These are phyloP conservation scores for Chloroceryle inda DNA, from an alignment of 2,797 vertebrate genomes.

Conservation along the genomic window DNA sequence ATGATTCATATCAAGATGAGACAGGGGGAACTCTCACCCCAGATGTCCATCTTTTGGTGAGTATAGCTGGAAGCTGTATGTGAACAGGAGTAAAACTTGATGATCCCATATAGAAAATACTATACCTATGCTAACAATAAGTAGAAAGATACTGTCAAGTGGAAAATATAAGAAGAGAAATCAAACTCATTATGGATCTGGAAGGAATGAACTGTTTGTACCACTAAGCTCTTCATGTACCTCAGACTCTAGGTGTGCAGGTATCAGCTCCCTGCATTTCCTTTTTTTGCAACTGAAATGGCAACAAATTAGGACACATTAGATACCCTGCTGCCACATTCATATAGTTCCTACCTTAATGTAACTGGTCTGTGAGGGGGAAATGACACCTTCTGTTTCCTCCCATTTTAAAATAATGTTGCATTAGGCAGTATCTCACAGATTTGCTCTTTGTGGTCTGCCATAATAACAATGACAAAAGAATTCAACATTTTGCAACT, in stretches of 20 bases:
- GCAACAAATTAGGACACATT: not conserved
- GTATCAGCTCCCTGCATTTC: not conserved
- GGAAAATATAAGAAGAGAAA: not conserved
- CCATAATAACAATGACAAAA: not conserved
- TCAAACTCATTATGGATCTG: not conserved
- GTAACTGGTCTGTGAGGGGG: rapidly evolving
- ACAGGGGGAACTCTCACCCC: not conserved
- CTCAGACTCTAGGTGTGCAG: not conserved
- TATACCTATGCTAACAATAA: not conserved
- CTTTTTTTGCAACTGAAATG: not conserved
- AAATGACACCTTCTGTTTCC: not conserved
- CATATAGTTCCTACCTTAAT: not conserved
- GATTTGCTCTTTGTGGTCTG: not conserved
- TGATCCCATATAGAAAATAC: not conserved
- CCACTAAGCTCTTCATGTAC: not conserved
- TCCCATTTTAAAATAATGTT: not conserved
- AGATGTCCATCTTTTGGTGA: not conserved
- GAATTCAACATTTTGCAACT: not conserved
- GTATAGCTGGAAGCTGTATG: not conserved
- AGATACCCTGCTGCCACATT: not conserved
- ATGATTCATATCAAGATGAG: not conserved
- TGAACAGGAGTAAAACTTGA: not conserved
- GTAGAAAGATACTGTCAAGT: not conserved
- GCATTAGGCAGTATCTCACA: not conserved
- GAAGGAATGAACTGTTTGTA: not conserved